A percentile compares a stretch with the other conserved stretches of the same genome.
Conservation (phyloP, 2,888 invertebrate species). For the Spodoptera littoralis region DNA sequence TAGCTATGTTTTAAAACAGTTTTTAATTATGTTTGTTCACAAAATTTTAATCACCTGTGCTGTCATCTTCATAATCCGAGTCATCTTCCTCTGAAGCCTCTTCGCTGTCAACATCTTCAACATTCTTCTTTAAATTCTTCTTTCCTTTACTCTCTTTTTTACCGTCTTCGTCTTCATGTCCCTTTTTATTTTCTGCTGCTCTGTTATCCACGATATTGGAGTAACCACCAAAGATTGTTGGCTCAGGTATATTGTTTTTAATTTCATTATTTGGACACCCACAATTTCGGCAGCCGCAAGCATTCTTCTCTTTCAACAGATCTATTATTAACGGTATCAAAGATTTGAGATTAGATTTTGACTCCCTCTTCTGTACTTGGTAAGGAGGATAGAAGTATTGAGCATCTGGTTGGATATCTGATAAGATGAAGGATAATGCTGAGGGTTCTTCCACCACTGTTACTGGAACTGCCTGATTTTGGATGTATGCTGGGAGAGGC, state of each 20-base stretch:
- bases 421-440: conserved; percentile 57
- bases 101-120: conserved; percentile 51
- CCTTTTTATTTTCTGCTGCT: conserved; percentile 11
- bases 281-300: conserved; percentile 65
- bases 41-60: conserved; percentile 48
- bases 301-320: conserved; percentile 73
- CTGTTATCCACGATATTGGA: conserved; percentile 48
- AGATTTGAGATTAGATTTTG: conserved; percentile 72
- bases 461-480: conserved; percentile 38
- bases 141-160: conserved; percentile 32
- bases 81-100: conserved; percentile 64
- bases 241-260: conserved; percentile 44
- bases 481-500: conserved; percentile 33
- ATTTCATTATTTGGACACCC: conserved; percentile 54
- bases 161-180: conserved; percentile 21
- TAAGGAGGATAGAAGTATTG: conserved; percentile 47
- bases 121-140: conserved; percentile 41
- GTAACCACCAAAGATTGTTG: conserved; percentile 64
- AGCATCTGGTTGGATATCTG: conserved; percentile 52
- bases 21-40: neutral
- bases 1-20: neutral
- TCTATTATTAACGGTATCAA: conserved; percentile 78
- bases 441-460: conserved; percentile 51
- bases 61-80: conserved; percentile 59
- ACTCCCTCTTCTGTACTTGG: conserved; percentile 49